These are phyloP conservation scores for Nymphicus hollandicus DNA, from an alignment of 2,113 vertebrate species.

Conservation along the genomic window DNA sequence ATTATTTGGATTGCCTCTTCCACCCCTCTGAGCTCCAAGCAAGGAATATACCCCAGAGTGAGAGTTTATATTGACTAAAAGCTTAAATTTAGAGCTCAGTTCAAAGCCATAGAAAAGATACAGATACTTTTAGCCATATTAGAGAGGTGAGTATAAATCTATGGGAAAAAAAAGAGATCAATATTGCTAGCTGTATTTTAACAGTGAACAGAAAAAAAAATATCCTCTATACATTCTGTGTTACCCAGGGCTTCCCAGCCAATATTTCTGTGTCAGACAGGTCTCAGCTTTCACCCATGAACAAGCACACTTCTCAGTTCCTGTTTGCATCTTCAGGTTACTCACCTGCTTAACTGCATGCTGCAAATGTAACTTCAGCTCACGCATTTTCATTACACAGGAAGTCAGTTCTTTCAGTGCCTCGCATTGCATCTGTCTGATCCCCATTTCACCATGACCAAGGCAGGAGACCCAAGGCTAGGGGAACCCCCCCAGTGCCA, in stretches of 20 bases:
- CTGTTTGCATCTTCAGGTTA: background rate
- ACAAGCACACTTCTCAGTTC: background rate
- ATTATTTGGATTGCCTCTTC: background rate
- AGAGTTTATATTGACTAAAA: background rate
- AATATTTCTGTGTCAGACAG: background rate
- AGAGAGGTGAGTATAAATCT: background rate
- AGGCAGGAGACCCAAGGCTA: accelerated
- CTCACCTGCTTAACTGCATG: background rate
- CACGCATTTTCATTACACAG: background rate
- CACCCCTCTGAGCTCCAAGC: background rate
- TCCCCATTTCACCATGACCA: accelerated
- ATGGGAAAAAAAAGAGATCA: background rate
- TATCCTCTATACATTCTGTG: background rate
- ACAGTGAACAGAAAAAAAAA: background rate
- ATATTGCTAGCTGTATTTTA: background rate
- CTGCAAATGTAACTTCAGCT: background rate
- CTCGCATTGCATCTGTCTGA: background rate
- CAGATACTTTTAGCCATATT: background rate
- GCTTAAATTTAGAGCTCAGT: background rate
- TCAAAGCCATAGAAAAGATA: background rate
- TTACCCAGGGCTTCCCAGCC: background rate
- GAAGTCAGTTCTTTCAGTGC: background rate
- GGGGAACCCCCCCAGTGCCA: accelerated
- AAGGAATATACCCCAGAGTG: background rate
- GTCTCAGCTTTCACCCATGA: background rate